Percentiles rank a stretch among this genome's conserved stretches.
phyloP scores from a whole-genome alignment of 2,888 invertebrate genomes.

The Herminia tarsipennalis region DNA sequence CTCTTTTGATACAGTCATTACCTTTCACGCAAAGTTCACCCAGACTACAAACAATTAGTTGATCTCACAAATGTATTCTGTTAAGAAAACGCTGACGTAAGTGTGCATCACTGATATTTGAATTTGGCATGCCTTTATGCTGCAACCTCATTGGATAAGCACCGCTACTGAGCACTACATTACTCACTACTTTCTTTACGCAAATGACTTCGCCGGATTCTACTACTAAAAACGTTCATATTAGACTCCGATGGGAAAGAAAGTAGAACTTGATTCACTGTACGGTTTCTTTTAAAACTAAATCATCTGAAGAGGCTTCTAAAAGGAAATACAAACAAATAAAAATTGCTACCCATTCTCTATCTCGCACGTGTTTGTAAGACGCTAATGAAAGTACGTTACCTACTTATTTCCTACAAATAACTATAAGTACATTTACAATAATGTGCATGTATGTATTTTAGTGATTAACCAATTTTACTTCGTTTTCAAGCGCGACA shows the following conservation, averaged over 20 bases:
- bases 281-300: background rate
- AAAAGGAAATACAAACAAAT: constrained; percentile 10
- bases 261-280: background rate
- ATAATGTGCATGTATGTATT: constrained; percentile 8
- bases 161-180: background rate
- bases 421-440: constrained; percentile 4
- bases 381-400: constrained; percentile 33
- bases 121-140: background rate
- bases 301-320: constrained; percentile 4
- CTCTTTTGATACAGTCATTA: too few relatives aligned
- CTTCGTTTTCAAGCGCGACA: constrained; percentile 26
- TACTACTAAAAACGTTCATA: too few relatives aligned
- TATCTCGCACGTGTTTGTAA: constrained; percentile 27
- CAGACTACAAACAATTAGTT: too few relatives aligned
- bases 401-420: constrained; percentile 29
- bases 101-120: background rate
- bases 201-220: background rate
- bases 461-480: constrained; percentile 45
- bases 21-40: too few relatives aligned
- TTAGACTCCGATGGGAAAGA: background rate
- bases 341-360: constrained; percentile 16
- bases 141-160: background rate
- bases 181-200: background rate
- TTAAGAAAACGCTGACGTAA: too few relatives aligned
- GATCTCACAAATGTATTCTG: too few relatives aligned